Conservation (phyloP, 2,797 vertebrate genomes). For the Aythya fuligula region DNA sequence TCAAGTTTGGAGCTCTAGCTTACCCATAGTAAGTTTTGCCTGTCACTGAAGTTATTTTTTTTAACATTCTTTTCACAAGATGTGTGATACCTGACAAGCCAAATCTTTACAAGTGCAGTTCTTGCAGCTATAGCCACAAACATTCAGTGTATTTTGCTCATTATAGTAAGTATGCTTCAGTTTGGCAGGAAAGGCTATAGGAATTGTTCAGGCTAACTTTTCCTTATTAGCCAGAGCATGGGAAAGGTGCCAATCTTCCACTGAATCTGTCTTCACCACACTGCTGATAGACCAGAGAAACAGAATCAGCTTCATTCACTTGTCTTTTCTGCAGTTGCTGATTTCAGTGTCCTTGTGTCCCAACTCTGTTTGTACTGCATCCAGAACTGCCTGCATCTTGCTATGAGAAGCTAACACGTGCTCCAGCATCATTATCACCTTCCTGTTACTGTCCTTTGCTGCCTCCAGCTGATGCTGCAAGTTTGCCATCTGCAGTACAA, state of each 20-base stretch:
- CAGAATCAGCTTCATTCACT: conserved; percentile 42
- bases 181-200: not conserved
- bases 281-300: not conserved
- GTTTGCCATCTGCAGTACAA: conserved; percentile 58
- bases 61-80: not conserved
- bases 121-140: not conserved
- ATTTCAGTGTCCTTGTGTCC: conserved; percentile 72
- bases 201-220: not conserved
- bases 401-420: conserved; percentile 71
- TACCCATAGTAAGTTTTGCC: not conserved
- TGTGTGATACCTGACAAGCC: not conserved
- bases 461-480: conserved; percentile 70
- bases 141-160: not conserved
- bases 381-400: conserved; percentile 72
- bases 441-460: conserved; percentile 65
- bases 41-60: not conserved
- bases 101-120: not conserved
- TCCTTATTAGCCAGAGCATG: not conserved
- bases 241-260: not conserved
- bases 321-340: conserved; percentile 71
- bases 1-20: not conserved
- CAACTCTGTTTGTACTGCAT: conserved; percentile 74
- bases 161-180: not conserved
- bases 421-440: conserved; percentile 69
- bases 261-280: not conserved